Evolutionary conservation across 2,797 vertebrate genomes (phyloP).

Genomic region (Serranus cabrilla): DNA sequence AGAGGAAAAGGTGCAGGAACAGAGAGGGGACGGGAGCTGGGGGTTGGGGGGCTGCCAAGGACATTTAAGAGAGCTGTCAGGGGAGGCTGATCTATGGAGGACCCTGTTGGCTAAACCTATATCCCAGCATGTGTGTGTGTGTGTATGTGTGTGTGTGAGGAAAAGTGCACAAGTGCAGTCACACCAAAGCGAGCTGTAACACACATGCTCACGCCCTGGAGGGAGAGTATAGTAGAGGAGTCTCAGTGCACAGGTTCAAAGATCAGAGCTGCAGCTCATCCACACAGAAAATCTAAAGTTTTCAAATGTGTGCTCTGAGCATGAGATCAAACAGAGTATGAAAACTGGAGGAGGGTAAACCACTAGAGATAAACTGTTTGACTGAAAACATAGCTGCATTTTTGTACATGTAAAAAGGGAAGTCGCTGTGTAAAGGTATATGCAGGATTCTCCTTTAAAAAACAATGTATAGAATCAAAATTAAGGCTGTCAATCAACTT

Average conservation of each 20-base stretch:
- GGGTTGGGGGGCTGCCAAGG: constrained; percentile 84
- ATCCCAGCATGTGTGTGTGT: constrained; percentile 53
- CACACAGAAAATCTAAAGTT: constrained; percentile 70
- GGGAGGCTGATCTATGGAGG: constrained; percentile 83
- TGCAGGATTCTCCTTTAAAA: too few species aligned
- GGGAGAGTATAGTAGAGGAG: constrained; percentile 50
- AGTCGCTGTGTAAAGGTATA: background rate
- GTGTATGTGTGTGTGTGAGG: constrained; percentile 17
- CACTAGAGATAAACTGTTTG: constrained; percentile 24
- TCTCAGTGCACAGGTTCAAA: constrained; percentile 60
- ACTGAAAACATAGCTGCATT: constrained; percentile 18
- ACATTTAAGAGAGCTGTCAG: constrained; percentile 88
- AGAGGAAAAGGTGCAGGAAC: constrained; percentile 75
- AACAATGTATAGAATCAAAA: too few species aligned
- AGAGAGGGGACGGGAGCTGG: constrained; percentile 56
- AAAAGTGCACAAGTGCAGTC: constrained; percentile 19
- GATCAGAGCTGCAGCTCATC: constrained; percentile 60
- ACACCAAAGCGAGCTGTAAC: constrained; percentile 45
- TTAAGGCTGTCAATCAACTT: too few species aligned
- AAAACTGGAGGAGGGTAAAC: constrained; percentile 6
- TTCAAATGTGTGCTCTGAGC: constrained; percentile 34
- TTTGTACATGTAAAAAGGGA: background rate
- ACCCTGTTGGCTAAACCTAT: constrained; percentile 78
- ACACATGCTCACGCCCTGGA: constrained; percentile 57
- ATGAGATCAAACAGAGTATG: constrained; percentile 37